Conservation (phyloP, 1,140 invertebrate genomes). For the Atopsyche davidsoni region DNA sequence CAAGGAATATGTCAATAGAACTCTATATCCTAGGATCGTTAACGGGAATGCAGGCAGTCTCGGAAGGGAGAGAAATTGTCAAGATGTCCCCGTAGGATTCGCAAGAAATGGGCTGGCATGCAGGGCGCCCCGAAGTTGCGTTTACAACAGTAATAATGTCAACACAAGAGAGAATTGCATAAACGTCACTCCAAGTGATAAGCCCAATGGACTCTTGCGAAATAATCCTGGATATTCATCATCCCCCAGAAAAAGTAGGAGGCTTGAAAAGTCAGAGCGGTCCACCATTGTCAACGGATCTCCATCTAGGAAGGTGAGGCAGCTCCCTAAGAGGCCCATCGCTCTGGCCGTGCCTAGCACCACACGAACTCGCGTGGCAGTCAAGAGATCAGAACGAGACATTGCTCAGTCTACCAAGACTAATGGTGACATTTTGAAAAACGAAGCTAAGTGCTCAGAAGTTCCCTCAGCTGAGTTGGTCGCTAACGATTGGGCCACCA, state of each 20-base stretch:
- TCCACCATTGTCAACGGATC: slow-evolving; percentile 44
- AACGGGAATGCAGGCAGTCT: no score
- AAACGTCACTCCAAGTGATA: no score
- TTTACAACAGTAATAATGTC: no score
- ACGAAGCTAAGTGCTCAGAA: slow-evolving; percentile 14
- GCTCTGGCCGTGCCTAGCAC: slow-evolving; percentile 36
- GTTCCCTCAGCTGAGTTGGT: slow-evolving; percentile 18
- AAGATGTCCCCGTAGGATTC: no score
- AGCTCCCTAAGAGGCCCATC: slow-evolving; percentile 38
- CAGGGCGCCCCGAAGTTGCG: no score
- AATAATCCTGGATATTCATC: slow-evolving; percentile 32
- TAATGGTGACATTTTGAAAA: not conserved
- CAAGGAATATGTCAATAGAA: no score
- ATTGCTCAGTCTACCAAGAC: not conserved
- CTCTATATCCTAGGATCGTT: no score
- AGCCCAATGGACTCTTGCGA: not conserved
- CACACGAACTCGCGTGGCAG: slow-evolving; percentile 34
- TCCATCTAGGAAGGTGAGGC: slow-evolving; percentile 44
- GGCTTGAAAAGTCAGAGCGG: slow-evolving; percentile 45
- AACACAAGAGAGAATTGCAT: no score
- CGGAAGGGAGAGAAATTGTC: no score
- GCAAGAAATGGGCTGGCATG: no score
- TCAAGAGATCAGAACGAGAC: slow-evolving; percentile 11
- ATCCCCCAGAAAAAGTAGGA: slow-evolving; percentile 42
- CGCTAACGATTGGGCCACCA: slow-evolving; percentile 32